These are phyloP conservation scores for Notodonta ziczac DNA, from an alignment of 2,888 invertebrate genomes.

Conservation along the genomic window DNA sequence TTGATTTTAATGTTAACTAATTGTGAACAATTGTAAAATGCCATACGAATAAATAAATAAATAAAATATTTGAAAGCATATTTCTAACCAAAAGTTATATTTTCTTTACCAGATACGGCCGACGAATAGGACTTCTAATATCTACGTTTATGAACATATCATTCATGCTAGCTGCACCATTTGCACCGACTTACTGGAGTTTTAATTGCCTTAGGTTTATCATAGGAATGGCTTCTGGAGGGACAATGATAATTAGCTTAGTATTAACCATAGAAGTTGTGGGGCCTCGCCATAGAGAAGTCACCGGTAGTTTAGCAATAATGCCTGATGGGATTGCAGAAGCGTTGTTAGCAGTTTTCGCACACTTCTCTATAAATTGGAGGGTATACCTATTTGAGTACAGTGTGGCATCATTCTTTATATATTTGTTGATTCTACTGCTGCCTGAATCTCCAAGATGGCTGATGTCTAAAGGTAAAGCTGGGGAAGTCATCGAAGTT, in stretches of 20 bases:
- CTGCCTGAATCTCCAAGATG: constrained; percentile 64
- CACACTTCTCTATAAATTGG: constrained; percentile 56
- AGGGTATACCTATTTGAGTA: constrained; percentile 48
- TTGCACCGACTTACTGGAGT: constrained; percentile 82
- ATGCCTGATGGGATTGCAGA: constrained; percentile 56
- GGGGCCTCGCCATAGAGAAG: constrained; percentile 76
- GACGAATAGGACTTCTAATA: constrained; percentile 85
- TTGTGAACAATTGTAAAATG: no score
- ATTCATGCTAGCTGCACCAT: constrained; percentile 87
- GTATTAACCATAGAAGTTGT: constrained; percentile 85
- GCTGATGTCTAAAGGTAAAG: constrained; percentile 55
- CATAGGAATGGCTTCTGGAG: constrained; percentile 89
- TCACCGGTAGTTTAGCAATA: constrained; percentile 49
- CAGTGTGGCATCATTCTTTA: constrained; percentile 40
- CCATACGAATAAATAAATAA: no score
- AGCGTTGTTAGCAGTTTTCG: constrained; percentile 52
- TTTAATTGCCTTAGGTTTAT: constrained; percentile 87
- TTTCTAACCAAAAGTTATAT: not conserved
- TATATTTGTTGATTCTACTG: constrained; percentile 43
- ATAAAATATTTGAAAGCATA: no score
- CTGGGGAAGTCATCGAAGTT: constrained; percentile 45
- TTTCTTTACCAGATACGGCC: constrained; percentile 52
- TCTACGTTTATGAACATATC: constrained; percentile 87
- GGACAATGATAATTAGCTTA: constrained; percentile 85
- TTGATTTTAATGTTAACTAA: no score